phyloP scores from a whole-genome alignment of 2,888 invertebrate genomes.

The Leucania comma region DNA sequence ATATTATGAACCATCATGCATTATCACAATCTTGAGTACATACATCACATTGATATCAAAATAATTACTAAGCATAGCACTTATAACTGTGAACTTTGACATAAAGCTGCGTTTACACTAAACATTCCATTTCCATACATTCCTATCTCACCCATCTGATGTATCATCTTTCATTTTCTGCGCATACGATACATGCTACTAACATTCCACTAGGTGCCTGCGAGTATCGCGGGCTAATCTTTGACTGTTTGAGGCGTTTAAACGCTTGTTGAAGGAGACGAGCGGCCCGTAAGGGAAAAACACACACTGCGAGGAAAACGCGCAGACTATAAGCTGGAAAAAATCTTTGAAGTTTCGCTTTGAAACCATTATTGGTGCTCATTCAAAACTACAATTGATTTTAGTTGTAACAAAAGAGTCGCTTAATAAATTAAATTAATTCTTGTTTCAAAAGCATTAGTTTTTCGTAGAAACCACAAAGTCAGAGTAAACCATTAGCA shows the following conservation, averaged over 20 bases:
- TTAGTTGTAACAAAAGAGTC: not conserved
- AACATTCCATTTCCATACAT: conserved; percentile 53
- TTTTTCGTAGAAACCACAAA: not conserved
- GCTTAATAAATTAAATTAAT: not conserved
- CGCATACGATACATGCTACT: conserved; percentile 48
- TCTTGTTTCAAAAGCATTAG: not conserved
- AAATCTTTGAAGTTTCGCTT: not conserved
- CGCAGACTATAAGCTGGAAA: conserved; percentile 35
- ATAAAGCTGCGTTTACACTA: conserved; percentile 45
- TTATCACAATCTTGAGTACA: not conserved
- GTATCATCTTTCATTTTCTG: conserved; percentile 55
- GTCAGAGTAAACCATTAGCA: conserved; percentile 18
- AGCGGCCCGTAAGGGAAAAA: conserved; percentile 47
- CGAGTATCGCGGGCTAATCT: conserved; percentile 48
- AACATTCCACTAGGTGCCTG: conserved; percentile 60
- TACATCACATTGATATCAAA: conserved; percentile 20
- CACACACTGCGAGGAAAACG: conserved; percentile 42
- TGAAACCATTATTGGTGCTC: conserved; percentile 12
- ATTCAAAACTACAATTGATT: not conserved
- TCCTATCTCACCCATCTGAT: conserved; percentile 38
- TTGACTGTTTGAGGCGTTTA: conserved; percentile 61
- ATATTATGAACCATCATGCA: not conserved
- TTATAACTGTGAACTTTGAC: conserved; percentile 55
- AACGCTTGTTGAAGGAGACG: conserved; percentile 54
- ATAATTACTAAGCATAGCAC: conserved; percentile 27